Percentiles rank a stretch among this genome's conserved stretches.
phyloP scores from a whole-genome alignment of 1,140 invertebrate genomes.

The Pissodes strobi region DNA sequence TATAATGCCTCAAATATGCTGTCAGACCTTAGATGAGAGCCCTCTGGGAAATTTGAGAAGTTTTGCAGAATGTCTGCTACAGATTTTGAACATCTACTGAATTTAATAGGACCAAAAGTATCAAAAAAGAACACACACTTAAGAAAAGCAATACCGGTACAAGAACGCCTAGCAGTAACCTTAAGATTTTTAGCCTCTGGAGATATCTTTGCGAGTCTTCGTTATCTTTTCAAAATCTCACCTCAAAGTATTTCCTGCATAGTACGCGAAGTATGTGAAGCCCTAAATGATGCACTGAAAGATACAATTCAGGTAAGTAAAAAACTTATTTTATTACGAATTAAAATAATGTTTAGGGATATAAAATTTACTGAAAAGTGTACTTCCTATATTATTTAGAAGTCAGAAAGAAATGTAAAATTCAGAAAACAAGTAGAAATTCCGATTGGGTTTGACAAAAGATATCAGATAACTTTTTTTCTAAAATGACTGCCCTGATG shows the following conservation, averaged over 20 bases:
- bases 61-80: too few species aligned
- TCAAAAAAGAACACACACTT: not conserved
- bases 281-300: not conserved
- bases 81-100: not conserved
- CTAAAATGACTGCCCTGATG: too few species aligned
- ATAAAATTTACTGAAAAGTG: too few species aligned
- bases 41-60: too few species aligned
- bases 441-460: too few species aligned
- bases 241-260: not conserved
- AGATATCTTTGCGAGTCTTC: not conserved
- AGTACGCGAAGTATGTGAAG: not conserved
- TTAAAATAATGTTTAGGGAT: too few species aligned
- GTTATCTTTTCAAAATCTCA: constrained; percentile 1
- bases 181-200: constrained; percentile 2
- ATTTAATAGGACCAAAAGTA: not conserved
- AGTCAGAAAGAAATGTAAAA: too few species aligned
- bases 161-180: constrained; percentile 2
- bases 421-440: too few species aligned
- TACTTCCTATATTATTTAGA: too few species aligned
- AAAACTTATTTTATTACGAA: too few species aligned
- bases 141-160: not conserved
- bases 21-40: too few species aligned
- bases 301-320: not conserved
- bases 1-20: not conserved
- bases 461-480: too few species aligned